A percentile compares a stretch with the other conserved stretches of the same genome.
Conservation (phyloP, 2,888 invertebrate genomes). For the Monochamus alternatus region DNA sequence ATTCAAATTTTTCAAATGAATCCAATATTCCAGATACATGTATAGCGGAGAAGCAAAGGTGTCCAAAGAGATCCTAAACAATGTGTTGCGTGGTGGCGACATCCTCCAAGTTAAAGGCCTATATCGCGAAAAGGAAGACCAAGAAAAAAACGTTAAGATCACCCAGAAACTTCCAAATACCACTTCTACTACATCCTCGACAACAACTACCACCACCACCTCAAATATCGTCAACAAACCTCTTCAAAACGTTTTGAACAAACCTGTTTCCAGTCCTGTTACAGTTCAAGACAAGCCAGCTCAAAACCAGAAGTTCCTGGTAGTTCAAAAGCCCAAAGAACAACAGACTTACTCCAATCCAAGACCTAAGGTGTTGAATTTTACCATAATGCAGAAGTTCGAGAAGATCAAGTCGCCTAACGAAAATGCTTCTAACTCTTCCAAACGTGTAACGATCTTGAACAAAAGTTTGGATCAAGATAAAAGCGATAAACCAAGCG, state of each 20-base stretch:
- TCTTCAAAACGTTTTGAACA: conserved; percentile 18
- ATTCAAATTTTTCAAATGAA: no score
- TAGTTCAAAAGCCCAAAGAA: conserved; percentile 45
- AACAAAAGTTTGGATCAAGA: conserved; percentile 38
- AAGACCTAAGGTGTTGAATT: conserved; percentile 51
- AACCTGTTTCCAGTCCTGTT: not conserved
- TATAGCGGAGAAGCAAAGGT: conserved; percentile 88
- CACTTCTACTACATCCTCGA: not conserved
- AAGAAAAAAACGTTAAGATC: conserved; percentile 41
- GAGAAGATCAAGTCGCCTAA: conserved; percentile 38
- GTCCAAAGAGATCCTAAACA: conserved; percentile 87
- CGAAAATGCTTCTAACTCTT: not conserved
- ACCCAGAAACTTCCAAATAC: conserved; percentile 31
- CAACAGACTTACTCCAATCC: conserved; percentile 34
- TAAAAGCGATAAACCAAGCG: conserved; percentile 24
- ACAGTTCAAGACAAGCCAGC: not conserved
- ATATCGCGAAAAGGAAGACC: conserved; percentile 77
- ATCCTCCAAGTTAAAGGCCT: conserved; percentile 86
- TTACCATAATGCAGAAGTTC: conserved; percentile 51
- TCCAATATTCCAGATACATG: conserved; percentile 76
- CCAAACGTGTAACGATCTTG: conserved; percentile 31
- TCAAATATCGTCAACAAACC: conserved; percentile 17
- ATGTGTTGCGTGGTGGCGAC: conserved; percentile 87
- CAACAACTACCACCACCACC: not conserved
- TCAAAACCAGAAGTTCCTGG: conserved; percentile 35